Evolutionary conservation across 2,113 vertebrate genomes (phyloP).

Genomic region (Papio anubis): DNA sequence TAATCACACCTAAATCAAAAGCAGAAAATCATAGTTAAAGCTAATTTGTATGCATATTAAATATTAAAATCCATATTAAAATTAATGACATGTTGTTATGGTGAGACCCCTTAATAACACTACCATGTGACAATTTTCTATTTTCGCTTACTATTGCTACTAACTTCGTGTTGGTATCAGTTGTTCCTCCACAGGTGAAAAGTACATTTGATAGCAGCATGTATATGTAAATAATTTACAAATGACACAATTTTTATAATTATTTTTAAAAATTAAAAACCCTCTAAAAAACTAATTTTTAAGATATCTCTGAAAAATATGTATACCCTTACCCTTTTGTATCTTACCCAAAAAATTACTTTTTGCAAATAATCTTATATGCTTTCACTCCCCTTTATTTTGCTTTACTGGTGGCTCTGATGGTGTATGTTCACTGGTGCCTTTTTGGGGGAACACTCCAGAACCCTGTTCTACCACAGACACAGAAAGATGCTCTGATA

Average conservation of each 20-base stretch:
- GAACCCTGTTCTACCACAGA: not conserved
- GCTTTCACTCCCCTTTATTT: not conserved
- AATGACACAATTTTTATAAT: not conserved
- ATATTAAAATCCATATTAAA: not conserved
- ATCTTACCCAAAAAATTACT: not conserved
- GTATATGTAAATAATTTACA: not conserved
- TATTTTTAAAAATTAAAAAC: slow-evolving; percentile 33
- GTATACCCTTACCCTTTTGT: not conserved
- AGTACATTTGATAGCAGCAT: not conserved
- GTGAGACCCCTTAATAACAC: not conserved
- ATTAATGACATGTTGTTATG: not conserved
- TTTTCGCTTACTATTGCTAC: slow-evolving; percentile 14
- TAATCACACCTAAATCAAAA: not conserved
- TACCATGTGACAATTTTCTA: not conserved
- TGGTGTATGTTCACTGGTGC: not conserved
- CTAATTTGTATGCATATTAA: not conserved
- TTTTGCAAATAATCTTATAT: not conserved
- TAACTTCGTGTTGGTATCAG: not conserved
- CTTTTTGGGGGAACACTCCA: not conserved
- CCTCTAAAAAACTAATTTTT: not conserved
- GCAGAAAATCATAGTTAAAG: not conserved
- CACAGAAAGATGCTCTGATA: not conserved
- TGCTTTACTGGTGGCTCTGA: not conserved
- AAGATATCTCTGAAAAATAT: not conserved
- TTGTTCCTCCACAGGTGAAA: not conserved